These are phyloP conservation scores for Lydus trimaculatus DNA, from an alignment of 2,888 invertebrate genomes.

Conservation along the genomic window DNA sequence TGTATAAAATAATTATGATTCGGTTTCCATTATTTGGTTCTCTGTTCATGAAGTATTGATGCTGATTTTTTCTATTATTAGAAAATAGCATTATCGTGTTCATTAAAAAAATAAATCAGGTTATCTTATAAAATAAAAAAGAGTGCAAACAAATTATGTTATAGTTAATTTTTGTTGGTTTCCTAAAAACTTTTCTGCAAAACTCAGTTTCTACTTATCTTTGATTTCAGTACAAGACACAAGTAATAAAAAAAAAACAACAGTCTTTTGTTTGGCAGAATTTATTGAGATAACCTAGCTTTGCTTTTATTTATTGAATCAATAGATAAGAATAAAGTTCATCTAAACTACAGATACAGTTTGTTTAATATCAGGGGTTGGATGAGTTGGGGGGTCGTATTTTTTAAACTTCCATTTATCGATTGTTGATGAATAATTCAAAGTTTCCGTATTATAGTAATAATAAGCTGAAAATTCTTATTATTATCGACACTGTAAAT, in stretches of 20 bases:
- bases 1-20: not conserved
- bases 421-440: constrained; percentile 5
- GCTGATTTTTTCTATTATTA: not conserved
- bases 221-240: not conserved
- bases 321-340: not conserved
- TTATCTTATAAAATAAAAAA: not conserved
- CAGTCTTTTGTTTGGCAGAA: not conserved
- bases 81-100: not conserved
- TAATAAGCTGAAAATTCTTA: not conserved
- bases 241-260: not conserved
- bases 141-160: not conserved
- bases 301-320: not conserved
- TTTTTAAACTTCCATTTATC: not conserved
- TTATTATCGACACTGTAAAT: not conserved
- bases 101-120: not conserved
- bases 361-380: not conserved
- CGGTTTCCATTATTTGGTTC: not conserved
- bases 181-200: not conserved
- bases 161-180: not conserved
- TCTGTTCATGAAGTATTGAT: not conserved
- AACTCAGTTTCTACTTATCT: not conserved
- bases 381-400: too few species aligned
- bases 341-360: not conserved
- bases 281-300: constrained; percentile 3
- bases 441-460: not conserved